Base-by-base conservation (phyloP, 2,888 invertebrate species). In the Liopterus haemorrhoidalis region DNA sequence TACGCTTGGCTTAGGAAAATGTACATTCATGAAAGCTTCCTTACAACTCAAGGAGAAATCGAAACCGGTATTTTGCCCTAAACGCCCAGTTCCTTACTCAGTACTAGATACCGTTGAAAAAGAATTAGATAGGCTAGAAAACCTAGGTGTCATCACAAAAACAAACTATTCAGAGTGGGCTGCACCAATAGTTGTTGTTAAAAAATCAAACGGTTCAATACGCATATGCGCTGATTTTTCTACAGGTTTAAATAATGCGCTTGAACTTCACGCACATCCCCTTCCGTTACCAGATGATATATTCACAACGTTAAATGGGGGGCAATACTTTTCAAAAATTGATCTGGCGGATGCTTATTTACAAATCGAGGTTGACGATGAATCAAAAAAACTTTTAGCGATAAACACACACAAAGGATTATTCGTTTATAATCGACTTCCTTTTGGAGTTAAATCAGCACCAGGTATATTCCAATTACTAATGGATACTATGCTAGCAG, bases 391-490 rank as follows among this genome's bases (percentile, higher is more conserved):
- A n/a, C n/a, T n/a, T n/a, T n/a, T n/a, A n/a, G n/a, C n/a, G n/a
- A n/a, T n/a, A n/a, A n/a, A n/a, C n/a, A n/a, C n/a, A n/a, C n/a
- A n/a, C n/a, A n/a, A n/a, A n/a, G n/a, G n/a, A n/a, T n/a, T n/a
- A n/a, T n/a, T n/a, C n/a, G n/a, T n/a, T n/a, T 61, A 59, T 59
- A 61, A 57, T 0, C 59, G 61, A 30, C 32, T 62, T 14, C 61
- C 62, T 4, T 61, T 59, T 50, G 61, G 59, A 1, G 46, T 60
- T 14, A 62, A 61, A 33, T 59, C 61, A 1, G 47, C 59, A 1
- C 58, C 61, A 9, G 61, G 61, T 1, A 61, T 61, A 33, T 65
- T 64, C 41, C 62, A 63, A 35, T 58, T 59, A 50, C 35, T 41
- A 8, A 37, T 41, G 14, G 30, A 40, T 3, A 46, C 41, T 6